Base-by-base conservation (phyloP, 2,797 vertebrate genomes). In the Emydoidea blandingii region DNA sequence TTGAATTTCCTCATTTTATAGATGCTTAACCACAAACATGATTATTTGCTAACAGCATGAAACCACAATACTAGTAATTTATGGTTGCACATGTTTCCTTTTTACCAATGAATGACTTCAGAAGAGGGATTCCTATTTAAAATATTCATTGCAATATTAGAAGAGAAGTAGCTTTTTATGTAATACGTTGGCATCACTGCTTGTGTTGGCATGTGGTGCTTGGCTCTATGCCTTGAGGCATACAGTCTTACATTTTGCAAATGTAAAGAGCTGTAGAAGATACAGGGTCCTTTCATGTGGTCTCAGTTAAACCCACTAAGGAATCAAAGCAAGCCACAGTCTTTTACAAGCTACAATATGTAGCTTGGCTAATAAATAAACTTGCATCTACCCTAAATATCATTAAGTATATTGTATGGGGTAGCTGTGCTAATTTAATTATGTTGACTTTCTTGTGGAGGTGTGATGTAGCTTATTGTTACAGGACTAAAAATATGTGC, bases 401-500 rank as follows among this genome's bases (percentile, higher is more conserved):
- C 81, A 44, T 91, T 94, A 95, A 85, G 18, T 62, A 56, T 6
- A 72, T 21, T 37, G 5, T 72, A 41, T 72, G 37, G 0, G n/a
- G 6, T 88, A 50, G 62, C 53, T 47, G 83, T 94, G 54, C 92
- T 87, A 57, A 86, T 95, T 84, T 72, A 88, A 5, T 78, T 62
- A 18, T 82, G 83, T 90, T 91, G 78, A 74, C 86, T 93, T 85
- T 80, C 72, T 72, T 94, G 91, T 57, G n/a, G 86, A 83, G 34
- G 53, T 92, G 88, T 86, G 86, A 94, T 96, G 65, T 68, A 68
- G n/a, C 34, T 72, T 31, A 47, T 47, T 49, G 49, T 49, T 47
- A 78, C 44, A 78, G 29, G 27, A 41, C 65, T 49, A 31, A 49
- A 31, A 37, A 1, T 80, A 82, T 87, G 65, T 92, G 4, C 72